A percentile compares a stretch with the other conserved stretches of the same genome.
These are phyloP conservation scores for Blomia tropicalis DNA, from an alignment of 2,888 invertebrate genomes.

Conservation along the genomic window DNA sequence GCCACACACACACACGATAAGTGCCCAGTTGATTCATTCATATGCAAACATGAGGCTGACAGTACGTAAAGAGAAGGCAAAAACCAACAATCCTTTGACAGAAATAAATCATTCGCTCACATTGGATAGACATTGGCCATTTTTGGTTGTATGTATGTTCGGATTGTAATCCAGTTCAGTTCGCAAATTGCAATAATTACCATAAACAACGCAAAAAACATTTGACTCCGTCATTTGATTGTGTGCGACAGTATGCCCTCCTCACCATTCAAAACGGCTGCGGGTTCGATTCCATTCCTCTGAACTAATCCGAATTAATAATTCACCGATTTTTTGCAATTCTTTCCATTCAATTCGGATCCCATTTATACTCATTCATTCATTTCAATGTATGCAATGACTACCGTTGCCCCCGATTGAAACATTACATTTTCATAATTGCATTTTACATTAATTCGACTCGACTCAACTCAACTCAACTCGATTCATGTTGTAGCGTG, in stretches of 20 bases:
- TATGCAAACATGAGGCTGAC: not conserved
- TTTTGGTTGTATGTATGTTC: not conserved
- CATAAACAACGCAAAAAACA: too few species aligned
- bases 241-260: too few species aligned
- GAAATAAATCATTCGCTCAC: conserved; percentile 9
- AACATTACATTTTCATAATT: conserved; percentile 11
- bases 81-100: conserved; percentile 6
- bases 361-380: too few species aligned
- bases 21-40: conserved; percentile 7
- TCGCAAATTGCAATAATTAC: conserved; percentile 12
- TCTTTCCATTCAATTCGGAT: not conserved
- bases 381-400: not conserved
- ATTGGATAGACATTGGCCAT: not conserved
- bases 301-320: not conserved
- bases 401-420: conserved; percentile 14
- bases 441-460: not conserved
- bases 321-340: conserved; percentile 11
- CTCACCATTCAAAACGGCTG: too few species aligned
- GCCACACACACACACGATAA: not conserved
- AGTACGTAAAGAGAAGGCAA: not conserved
- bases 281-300: not conserved
- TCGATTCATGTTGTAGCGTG: too few species aligned
- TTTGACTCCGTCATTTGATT: too few species aligned
- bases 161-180: not conserved
- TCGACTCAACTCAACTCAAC: too few species aligned